Percentiles rank a stretch among this genome's conserved stretches.
These are phyloP conservation scores for Myopa testacea DNA, from an alignment of 2,888 invertebrate genomes.

Conservation along the genomic window DNA sequence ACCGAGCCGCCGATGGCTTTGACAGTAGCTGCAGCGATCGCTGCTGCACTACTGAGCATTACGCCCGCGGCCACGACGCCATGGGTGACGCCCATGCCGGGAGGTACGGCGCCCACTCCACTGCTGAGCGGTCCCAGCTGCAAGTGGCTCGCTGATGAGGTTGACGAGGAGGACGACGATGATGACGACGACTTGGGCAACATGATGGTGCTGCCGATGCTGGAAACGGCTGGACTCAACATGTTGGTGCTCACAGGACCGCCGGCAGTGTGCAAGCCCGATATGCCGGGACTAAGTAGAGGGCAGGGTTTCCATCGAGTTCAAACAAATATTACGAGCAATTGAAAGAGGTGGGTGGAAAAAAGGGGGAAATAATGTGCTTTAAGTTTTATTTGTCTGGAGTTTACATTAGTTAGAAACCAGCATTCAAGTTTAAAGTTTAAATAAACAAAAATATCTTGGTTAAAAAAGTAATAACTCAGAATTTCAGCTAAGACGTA, in stretches of 20 bases:
- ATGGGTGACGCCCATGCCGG: constrained; percentile 18
- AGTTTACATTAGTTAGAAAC: constrained; percentile 11
- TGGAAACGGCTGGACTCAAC: constrained; percentile 56
- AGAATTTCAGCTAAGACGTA: neutral
- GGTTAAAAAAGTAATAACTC: neutral
- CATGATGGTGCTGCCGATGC: constrained; percentile 61
- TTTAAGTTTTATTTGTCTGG: constrained; percentile 11
- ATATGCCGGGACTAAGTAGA: constrained; percentile 37
- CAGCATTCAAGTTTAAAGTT: neutral
- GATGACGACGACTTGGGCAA: constrained; percentile 63
- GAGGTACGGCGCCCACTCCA: neutral
- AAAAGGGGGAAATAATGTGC: constrained; percentile 19
- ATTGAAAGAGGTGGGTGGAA: constrained; percentile 21
- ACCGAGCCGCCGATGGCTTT: constrained; percentile 36
- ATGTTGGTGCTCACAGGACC: constrained; percentile 50
- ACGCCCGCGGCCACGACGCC: neutral
- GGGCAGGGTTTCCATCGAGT: neutral
- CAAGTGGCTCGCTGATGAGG: constrained; percentile 63
- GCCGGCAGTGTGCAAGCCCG: constrained; percentile 42
- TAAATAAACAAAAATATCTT: neutral
- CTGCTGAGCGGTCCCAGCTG: constrained; percentile 27
- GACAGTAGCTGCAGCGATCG: constrained; percentile 33
- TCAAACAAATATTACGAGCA: constrained; percentile 9
- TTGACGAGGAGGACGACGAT: constrained; percentile 65
- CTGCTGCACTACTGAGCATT: constrained; percentile 19